A percentile compares a stretch with the other conserved stretches of the same genome.
phyloP scores from a whole-genome alignment of 2,797 vertebrate species.

The Amniataba percoides region DNA sequence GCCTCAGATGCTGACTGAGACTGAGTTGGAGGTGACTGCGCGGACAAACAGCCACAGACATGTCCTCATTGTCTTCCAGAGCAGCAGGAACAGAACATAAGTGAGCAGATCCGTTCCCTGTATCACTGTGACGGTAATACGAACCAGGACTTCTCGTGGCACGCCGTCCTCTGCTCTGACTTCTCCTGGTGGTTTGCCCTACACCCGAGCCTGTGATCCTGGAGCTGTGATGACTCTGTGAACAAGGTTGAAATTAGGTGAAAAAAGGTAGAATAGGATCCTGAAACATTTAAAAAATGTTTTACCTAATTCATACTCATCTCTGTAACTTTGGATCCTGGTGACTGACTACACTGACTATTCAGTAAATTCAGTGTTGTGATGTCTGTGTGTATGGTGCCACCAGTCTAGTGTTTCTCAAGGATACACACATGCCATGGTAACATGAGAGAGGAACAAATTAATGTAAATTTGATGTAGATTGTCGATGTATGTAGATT shows the following conservation, averaged over 20 bases:
- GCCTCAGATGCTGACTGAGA: slow-evolving; percentile 48
- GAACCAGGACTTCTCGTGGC: slow-evolving; percentile 57
- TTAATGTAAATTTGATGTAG: too few species aligned
- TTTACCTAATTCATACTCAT: slow-evolving; percentile 22
- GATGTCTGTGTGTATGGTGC: background rate
- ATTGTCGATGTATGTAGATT: too few species aligned
- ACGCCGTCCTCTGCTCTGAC: slow-evolving; percentile 37
- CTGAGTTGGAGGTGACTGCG: slow-evolving; percentile 65
- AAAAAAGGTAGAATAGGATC: too few species aligned
- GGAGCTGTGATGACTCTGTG: slow-evolving; percentile 14
- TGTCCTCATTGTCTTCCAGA: too few species aligned
- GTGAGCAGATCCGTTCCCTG: slow-evolving; percentile 57
- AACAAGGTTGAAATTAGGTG: slow-evolving; percentile 1
- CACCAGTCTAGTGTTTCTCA: background rate
- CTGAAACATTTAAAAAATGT: background rate
- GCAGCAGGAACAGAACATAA: background rate
- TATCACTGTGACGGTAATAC: slow-evolving; percentile 61
- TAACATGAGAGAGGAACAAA: too few species aligned
- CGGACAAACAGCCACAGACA: slow-evolving; percentile 3
- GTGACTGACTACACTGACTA: too few species aligned
- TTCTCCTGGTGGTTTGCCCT: slow-evolving; percentile 47
- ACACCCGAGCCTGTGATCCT: slow-evolving; percentile 19
- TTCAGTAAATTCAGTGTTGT: background rate
- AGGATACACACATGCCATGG: background rate
- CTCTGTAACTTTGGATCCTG: background rate